Conservation (phyloP, 2,113 vertebrate genomes). For the Gnathonemus echidnorhynchus region DNA sequence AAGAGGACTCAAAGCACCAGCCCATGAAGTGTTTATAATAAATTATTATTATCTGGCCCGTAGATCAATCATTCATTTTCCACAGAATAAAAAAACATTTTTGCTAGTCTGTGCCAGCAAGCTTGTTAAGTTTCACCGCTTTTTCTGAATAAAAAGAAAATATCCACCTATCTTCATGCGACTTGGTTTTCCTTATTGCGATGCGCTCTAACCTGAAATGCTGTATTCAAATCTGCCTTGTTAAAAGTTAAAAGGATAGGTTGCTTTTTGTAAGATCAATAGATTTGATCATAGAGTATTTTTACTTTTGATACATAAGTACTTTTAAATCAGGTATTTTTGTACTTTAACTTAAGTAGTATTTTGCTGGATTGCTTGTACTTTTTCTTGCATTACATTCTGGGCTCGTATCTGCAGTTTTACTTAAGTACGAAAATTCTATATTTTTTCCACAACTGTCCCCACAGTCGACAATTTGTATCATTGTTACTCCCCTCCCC, state of each 20-base stretch:
- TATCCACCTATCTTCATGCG: background rate
- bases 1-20: background rate
- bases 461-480: background rate
- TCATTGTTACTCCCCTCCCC: background rate
- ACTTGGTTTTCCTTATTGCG: background rate
- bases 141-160: background rate
- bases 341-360: background rate
- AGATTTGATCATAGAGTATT: background rate
- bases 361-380: background rate
- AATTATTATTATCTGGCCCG: background rate
- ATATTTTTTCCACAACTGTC: background rate
- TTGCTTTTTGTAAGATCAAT: background rate
- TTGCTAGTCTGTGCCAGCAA: background rate
- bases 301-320: background rate
- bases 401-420: background rate
- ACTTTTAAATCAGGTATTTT: background rate
- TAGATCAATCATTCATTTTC: background rate
- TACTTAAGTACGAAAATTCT: background rate
- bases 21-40: background rate
- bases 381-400: background rate
- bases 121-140: background rate
- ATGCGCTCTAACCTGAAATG: background rate
- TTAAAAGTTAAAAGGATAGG: background rate
- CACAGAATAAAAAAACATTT: background rate
- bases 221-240: background rate